These are phyloP conservation scores for Andricus curvator DNA, from an alignment of 2,888 invertebrate species.

Conservation along the genomic window DNA sequence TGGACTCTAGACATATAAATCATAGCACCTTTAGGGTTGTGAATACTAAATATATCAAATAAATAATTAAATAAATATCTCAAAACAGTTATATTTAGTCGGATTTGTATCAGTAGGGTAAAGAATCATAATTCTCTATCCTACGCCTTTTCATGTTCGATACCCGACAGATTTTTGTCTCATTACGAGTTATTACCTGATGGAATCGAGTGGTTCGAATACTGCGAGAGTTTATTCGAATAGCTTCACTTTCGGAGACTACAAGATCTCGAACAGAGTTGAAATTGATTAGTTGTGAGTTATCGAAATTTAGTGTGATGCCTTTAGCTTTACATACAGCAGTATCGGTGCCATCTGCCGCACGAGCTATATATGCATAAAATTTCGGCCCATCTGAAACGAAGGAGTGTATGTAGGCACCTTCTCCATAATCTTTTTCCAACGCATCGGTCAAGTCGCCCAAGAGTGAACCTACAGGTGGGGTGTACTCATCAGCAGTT, in stretches of 20 bases:
- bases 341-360: background rate
- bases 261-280: background rate
- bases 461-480: conserved; percentile 20
- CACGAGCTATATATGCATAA: conserved; percentile 37
- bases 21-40: too few species aligned
- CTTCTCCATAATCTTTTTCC: background rate
- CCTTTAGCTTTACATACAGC: background rate
- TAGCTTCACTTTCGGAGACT: too few species aligned
- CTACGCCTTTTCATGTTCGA: conserved; percentile 10
- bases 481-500: conserved; percentile 18
- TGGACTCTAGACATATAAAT: too few species aligned
- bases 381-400: conserved; percentile 43
- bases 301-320: conserved; percentile 38
- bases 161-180: background rate
- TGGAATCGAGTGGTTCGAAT: background rate
- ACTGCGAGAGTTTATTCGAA: background rate
- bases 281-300: conserved; percentile 23
- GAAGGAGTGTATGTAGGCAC: conserved; percentile 42
- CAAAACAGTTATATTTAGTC: background rate
- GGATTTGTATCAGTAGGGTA: conserved; percentile 34
- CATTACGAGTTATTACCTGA: background rate
- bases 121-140: conserved; percentile 2
- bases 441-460: conserved; percentile 48
- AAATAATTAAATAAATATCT: too few species aligned
- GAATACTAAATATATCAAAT: too few species aligned